These are phyloP conservation scores for Halictus quadricinctus DNA, from an alignment of 2,888 invertebrate genomes.

Conservation along the genomic window DNA sequence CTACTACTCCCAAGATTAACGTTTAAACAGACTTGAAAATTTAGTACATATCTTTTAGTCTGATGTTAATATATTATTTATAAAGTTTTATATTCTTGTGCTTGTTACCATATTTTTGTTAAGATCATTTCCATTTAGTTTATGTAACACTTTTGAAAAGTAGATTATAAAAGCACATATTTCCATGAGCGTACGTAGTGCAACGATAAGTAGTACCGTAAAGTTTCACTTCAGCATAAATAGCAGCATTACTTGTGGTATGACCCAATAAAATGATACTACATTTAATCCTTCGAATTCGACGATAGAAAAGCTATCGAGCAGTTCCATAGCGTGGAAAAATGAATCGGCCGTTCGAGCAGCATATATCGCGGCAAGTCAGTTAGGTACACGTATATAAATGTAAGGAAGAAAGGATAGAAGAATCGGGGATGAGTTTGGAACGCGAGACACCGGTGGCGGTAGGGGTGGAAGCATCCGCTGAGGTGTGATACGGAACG, in stretches of 20 bases:
- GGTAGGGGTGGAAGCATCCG: conserved; percentile 52
- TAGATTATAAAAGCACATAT: neutral
- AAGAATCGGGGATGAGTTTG: conserved; percentile 41
- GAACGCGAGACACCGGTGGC: conserved; percentile 39
- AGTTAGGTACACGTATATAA: conserved; percentile 43
- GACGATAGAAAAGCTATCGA: neutral
- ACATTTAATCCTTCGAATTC: conserved; percentile 6
- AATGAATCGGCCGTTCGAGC: conserved; percentile 48
- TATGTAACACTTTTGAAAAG: neutral
- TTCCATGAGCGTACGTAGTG: neutral
- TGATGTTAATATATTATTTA: no score
- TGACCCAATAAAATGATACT: neutral
- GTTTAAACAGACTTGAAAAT: no score
- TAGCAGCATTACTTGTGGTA: neutral
- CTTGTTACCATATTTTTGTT: no score
- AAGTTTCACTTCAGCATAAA: neutral
- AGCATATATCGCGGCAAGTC: conserved; percentile 22
- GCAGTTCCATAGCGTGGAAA: conserved; percentile 43
- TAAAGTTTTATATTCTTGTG: no score
- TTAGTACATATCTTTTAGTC: no score
- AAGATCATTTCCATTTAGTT: neutral
- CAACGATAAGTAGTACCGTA: neutral
- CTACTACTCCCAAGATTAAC: no score
- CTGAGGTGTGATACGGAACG: conserved; percentile 68
- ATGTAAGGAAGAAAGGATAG: conserved; percentile 48